Evolutionary conservation across 2,797 vertebrate genomes (phyloP).

Genomic region (Mionectes olivaceus): DNA sequence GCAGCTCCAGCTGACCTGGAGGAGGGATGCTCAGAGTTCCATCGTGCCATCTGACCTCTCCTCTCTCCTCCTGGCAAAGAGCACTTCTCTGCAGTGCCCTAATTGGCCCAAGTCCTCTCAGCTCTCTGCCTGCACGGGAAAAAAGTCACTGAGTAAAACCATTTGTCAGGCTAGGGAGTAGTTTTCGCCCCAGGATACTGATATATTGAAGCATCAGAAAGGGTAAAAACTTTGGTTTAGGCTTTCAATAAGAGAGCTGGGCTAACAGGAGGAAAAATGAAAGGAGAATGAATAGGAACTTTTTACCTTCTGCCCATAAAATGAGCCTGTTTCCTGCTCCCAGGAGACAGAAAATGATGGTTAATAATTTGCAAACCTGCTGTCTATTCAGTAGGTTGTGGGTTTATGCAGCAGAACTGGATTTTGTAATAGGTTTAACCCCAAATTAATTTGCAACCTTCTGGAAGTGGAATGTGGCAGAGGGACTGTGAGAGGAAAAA

Average conservation of each 20-base stretch:
- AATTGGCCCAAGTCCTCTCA: not conserved
- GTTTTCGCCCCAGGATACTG: not conserved
- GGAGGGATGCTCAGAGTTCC: not conserved
- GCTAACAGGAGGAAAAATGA: not conserved
- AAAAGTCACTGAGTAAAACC: not conserved
- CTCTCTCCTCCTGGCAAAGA: not conserved
- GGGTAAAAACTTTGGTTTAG: not conserved
- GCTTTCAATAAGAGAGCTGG: not conserved
- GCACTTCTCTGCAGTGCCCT: not conserved
- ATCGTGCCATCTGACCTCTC: not conserved
- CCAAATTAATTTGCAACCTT: not conserved
- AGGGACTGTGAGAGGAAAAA: not conserved
- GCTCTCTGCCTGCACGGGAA: not conserved
- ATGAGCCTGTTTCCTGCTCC: not conserved
- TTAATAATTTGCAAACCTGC: not conserved
- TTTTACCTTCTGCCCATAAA: not conserved
- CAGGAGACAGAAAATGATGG: not conserved
- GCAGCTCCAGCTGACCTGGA: not conserved
- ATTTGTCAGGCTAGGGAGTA: not conserved
- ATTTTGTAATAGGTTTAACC: not conserved
- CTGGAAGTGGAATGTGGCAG: not conserved
- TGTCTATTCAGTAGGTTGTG: not conserved
- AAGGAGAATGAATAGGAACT: not conserved
- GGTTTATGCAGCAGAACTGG: not conserved
- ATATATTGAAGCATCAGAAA: not conserved